Evolutionary conservation across 2,113 vertebrate species (phyloP).

Genomic region (Toxostoma redivivum): DNA sequence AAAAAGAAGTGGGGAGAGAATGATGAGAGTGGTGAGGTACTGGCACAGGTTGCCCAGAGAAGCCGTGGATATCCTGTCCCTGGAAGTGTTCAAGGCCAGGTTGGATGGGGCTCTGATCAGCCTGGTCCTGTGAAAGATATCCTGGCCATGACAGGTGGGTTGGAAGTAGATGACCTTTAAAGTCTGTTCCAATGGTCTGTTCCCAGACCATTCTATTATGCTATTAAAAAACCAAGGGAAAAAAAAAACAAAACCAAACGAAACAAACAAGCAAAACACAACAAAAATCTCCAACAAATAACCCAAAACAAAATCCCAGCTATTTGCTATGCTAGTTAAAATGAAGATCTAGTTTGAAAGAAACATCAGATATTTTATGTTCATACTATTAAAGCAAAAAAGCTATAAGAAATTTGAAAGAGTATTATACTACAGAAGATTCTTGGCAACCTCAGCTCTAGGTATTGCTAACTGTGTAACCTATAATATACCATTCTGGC

Average conservation of each 20-base stretch:
- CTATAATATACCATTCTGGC: slow-evolving; percentile 25
- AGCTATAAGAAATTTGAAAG: neutral
- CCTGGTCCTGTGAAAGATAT: neutral
- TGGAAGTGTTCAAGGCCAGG: neutral
- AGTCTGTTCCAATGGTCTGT: fast-evolving
- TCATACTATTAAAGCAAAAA: neutral
- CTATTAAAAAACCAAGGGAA: neutral
- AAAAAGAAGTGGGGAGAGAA: fast-evolving
- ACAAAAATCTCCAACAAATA: neutral
- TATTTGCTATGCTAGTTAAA: neutral
- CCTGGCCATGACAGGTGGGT: too few species aligned
- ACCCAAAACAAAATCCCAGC: fast-evolving
- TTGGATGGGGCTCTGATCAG: neutral
- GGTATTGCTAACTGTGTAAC: slow-evolving; percentile 11
- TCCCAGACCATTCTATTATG: too few species aligned
- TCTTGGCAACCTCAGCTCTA: neutral
- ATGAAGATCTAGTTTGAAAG: neutral
- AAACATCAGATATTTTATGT: neutral
- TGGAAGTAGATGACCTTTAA: neutral
- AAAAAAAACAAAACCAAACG: neutral
- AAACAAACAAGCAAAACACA: neutral
- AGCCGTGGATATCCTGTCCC: neutral
- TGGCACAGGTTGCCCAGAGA: too few species aligned
- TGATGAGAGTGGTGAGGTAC: neutral
- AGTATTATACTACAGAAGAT: neutral